phyloP scores from a whole-genome alignment of 2,797 vertebrate species.

The Notoglanidium macrostoma region DNA sequence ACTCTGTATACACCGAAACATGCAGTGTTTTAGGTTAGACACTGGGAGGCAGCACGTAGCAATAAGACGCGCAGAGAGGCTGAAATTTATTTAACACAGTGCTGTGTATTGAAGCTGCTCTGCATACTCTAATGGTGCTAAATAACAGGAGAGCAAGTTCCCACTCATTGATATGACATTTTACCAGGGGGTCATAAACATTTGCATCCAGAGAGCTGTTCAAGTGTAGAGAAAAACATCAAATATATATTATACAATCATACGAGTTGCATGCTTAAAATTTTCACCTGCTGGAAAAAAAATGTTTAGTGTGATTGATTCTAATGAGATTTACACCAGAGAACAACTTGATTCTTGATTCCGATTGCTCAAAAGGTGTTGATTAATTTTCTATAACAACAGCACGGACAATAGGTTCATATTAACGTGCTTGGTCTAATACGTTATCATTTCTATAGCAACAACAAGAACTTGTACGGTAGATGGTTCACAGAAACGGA shows the following conservation, averaged over 20 bases:
- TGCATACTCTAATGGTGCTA: not conserved
- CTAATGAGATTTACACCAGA: not conserved
- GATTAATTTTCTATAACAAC: not conserved
- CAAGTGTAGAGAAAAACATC: not conserved
- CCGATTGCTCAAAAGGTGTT: not conserved
- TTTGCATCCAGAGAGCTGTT: not conserved
- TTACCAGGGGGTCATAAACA: conserved; percentile 15
- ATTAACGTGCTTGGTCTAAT: not conserved
- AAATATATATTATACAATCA: too few relatives aligned
- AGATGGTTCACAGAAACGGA: too few relatives aligned
- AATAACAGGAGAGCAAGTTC: not conserved
- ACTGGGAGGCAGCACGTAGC: conserved; percentile 77
- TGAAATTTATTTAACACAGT: not conserved
- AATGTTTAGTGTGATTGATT: not conserved
- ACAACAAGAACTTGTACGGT: not conserved
- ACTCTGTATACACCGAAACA: not conserved
- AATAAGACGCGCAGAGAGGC: conserved; percentile 25
- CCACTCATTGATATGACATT: conserved; percentile 56
- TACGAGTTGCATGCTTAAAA: not conserved
- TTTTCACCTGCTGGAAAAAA: not conserved
- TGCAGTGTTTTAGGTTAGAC: conserved; percentile 59
- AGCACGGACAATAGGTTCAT: not conserved
- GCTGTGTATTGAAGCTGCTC: not conserved
- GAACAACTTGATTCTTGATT: not conserved
- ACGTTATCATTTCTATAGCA: not conserved